These are phyloP conservation scores for Jacana jacana DNA, from an alignment of 2,113 vertebrate species.

Conservation along the genomic window DNA sequence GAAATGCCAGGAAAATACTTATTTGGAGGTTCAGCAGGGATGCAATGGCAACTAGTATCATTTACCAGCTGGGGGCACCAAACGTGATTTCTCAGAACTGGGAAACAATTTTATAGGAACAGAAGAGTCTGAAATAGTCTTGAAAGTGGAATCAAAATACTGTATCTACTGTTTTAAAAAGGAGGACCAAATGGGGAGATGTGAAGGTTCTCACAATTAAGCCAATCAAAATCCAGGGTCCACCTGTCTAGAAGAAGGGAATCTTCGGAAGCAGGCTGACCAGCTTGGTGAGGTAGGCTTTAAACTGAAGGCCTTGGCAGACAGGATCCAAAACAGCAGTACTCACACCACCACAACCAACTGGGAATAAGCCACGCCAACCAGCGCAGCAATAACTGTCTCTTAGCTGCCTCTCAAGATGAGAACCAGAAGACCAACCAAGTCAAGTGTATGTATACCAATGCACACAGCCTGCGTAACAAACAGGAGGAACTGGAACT, in stretches of 20 bases:
- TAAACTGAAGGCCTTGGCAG: neutral
- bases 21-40: neutral
- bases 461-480: neutral
- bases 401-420: neutral
- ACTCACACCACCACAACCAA: neutral
- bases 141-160: neutral
- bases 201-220: neutral
- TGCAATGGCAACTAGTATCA: neutral
- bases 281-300: neutral
- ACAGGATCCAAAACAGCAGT: neutral
- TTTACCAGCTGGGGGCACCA: neutral
- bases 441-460: neutral
- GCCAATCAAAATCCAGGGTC: neutral
- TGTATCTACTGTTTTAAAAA: neutral
- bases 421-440: neutral
- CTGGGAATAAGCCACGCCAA: neutral
- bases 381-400: neutral
- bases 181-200: fast-evolving
- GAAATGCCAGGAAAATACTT: neutral
- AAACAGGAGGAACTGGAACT: neutral
- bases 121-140: neutral
- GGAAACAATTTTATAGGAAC: neutral
- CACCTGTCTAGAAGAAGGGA: neutral
- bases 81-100: neutral
- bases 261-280: neutral